Base-by-base conservation (phyloP, 2,797 vertebrate species). In the Micrastur ruficollis region DNA sequence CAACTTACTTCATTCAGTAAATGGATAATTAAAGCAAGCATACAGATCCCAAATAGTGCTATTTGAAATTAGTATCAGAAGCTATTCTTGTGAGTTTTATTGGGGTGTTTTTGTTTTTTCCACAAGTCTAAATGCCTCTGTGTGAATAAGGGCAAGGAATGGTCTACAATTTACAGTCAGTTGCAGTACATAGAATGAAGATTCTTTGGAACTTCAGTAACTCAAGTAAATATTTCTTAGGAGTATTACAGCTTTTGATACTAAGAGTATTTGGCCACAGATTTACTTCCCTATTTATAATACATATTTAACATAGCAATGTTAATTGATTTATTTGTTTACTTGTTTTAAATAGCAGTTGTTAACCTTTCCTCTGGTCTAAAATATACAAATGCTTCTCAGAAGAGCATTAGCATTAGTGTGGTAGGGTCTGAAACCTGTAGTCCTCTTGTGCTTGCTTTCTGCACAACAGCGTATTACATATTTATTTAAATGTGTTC, bases 401-500 rank as follows among this genome's bases (percentile, higher is more conserved):
- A 91, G 63, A 75, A 79, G 16, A 68, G 2, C 6, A 32, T 29
- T 80, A 66, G 2, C 14, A 31, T 40, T 59, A 32, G 4, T 29
- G 8, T 49, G 9, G 9, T 40, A 65, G 8, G 4, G 18, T 89
- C 21, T 68, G 40, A 82, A 81, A 66, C 8, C 12, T 72, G 23
- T 36, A 52, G 29, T 46, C 27, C 8, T 53, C 34, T 55, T 42
- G 3, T 53, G 10, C 46, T 75, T 74, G 7, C 23, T 74, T 86
- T 78, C 21, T 58, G 25, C 13, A 40, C 0, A 1, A n/a, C 11
- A 55, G 32, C 9, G 5, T 31, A n/a, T 32, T 53, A 22, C 1
- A 1, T 62, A 49, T 61, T 85, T 82, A 78, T 79, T 79, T 89
- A 49, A 85, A 75, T 32, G 6, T 79, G 25, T 62, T 86, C 4